Conservation (phyloP, 2,888 invertebrate species). For the Netelia inedita region DNA sequence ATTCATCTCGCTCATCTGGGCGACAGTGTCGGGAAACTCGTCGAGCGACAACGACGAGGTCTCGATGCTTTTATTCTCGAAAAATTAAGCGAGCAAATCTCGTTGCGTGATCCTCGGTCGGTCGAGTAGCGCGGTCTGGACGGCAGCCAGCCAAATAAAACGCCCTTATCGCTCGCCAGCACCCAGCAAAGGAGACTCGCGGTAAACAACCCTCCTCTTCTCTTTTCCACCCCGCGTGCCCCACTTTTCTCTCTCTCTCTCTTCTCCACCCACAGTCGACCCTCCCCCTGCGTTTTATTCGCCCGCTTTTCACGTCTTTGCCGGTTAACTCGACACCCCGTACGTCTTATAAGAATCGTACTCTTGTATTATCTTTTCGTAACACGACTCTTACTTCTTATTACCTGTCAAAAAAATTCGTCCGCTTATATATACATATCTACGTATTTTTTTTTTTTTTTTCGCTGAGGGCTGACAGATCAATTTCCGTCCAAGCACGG, state of each 20-base stretch:
- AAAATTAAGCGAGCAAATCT: constrained; percentile 31
- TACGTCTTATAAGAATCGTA: not conserved
- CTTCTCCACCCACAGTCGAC: too few species aligned
- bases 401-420: too few species aligned
- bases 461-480: constrained; percentile 66
- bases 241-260: constrained; percentile 4
- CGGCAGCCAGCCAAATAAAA: constrained; percentile 41
- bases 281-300: not conserved
- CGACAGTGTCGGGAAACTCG: too few species aligned
- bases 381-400: too few species aligned
- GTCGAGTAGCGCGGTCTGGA: constrained; percentile 44
- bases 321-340: not conserved
- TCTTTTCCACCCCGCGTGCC: constrained; percentile 1
- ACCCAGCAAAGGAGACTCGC: constrained; percentile 23
- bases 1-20: too few species aligned
- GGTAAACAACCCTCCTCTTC: not conserved
- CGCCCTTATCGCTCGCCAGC: constrained; percentile 49
- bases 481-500: constrained; percentile 53
- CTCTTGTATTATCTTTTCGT: not conserved
- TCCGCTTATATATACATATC: not conserved
- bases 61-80: constrained; percentile 5
- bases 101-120: constrained; percentile 20
- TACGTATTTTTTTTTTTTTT: not conserved
- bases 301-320: not conserved
- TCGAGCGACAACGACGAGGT: too few species aligned